These are phyloP conservation scores for Pteria penguin DNA, from an alignment of 2,888 invertebrate species.

Conservation along the genomic window DNA sequence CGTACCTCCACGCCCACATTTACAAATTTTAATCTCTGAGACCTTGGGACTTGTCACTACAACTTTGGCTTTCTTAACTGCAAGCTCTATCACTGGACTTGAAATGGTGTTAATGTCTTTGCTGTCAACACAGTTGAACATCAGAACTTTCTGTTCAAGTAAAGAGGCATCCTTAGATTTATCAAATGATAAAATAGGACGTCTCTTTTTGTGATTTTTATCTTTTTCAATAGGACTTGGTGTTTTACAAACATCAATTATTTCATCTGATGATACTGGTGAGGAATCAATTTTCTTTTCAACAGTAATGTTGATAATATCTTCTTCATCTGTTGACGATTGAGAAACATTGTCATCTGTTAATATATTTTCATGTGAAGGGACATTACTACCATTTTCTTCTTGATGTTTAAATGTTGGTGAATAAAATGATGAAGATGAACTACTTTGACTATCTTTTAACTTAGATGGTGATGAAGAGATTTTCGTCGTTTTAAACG, in stretches of 20 bases:
- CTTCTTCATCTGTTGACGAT: constrained; percentile 3
- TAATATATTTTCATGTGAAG: no score
- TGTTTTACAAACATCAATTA: constrained; percentile 25
- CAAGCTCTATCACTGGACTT: constrained; percentile 17
- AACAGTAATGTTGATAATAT: background rate
- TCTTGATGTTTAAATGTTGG: background rate
- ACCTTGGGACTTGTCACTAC: constrained; percentile 14
- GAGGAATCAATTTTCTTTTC: constrained; percentile 17
- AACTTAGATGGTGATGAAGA: background rate
- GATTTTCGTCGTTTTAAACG: background rate
- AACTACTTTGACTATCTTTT: background rate
- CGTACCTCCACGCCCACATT: constrained; percentile 94
- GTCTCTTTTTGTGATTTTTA: constrained; percentile 6
- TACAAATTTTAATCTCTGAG: constrained; percentile 82
- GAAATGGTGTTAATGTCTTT: constrained; percentile 9
- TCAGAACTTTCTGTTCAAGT: constrained; percentile 20
- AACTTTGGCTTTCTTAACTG: constrained; percentile 34
- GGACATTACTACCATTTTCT: background rate
- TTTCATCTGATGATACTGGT: constrained; percentile 22
- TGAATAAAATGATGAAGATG: no score
- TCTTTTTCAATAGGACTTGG: constrained; percentile 16
- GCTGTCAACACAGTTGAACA: constrained; percentile 10
- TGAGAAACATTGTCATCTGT: background rate
- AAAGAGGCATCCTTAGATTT: constrained; percentile 3
- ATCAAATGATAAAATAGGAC: constrained; percentile 18